Percentiles rank a stretch among this genome's conserved stretches.
phyloP scores from a whole-genome alignment of 2,797 vertebrate species.

The Onychomys leucogaster region DNA sequence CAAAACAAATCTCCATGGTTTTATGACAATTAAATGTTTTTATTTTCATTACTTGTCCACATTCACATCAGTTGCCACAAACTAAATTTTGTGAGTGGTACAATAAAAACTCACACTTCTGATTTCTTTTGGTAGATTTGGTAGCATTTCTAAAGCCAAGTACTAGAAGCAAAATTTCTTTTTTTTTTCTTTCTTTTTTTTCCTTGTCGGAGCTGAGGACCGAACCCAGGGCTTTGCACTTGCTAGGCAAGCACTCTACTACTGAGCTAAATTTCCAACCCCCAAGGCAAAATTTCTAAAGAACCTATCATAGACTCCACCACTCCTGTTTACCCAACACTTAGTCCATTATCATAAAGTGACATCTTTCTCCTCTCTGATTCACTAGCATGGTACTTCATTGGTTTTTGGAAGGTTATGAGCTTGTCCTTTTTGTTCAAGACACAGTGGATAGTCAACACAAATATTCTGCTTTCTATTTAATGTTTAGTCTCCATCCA shows the following conservation, averaged over 20 bases:
- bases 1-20: neutral
- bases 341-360: neutral
- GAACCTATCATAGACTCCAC: fast-evolving
- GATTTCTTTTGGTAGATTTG: neutral
- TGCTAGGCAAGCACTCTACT: too few relatives aligned
- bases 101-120: neutral
- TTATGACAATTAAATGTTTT: neutral
- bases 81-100: neutral
- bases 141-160: neutral
- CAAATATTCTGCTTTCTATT: neutral
- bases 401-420: neutral
- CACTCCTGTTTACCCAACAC: neutral
- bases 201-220: too few relatives aligned
- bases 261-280: too few relatives aligned
- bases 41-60: neutral
- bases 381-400: neutral
- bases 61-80: neutral
- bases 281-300: neutral
- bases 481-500: neutral
- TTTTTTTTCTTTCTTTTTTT: too few relatives aligned
- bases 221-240: too few relatives aligned
- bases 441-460: neutral
- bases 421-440: neutral
- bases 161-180: neutral
- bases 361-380: neutral